Conservation (phyloP, 2,888 invertebrate species). For the Xestia rhomboidea region DNA sequence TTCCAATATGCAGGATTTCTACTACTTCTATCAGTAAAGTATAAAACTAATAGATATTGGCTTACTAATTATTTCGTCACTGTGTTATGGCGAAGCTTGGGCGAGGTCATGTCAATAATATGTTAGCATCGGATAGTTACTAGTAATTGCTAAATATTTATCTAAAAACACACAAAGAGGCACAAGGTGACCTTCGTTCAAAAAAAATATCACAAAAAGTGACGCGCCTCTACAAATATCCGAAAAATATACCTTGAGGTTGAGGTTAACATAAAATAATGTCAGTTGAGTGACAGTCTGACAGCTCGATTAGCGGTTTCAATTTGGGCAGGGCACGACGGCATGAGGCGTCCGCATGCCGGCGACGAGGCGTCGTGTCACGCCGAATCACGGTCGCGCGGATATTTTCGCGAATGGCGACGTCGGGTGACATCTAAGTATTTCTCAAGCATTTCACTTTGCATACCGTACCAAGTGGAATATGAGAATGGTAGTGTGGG, state of each 20-base stretch:
- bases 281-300: constrained; percentile 66
- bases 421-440: constrained; percentile 31
- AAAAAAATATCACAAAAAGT: constrained; percentile 26
- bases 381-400: constrained; percentile 39
- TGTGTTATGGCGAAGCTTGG: not conserved
- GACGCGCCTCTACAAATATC: constrained; percentile 62
- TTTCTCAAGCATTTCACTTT: constrained; percentile 45
- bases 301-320: constrained; percentile 70
- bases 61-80: not conserved
- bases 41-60: not conserved
- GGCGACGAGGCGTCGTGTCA: constrained; percentile 42
- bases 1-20: not conserved
- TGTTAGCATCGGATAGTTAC: not conserved
- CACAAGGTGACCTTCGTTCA: not conserved
- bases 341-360: constrained; percentile 40
- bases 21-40: not conserved
- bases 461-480: constrained; percentile 10
- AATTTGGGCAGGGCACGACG: constrained; percentile 62
- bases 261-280: constrained; percentile 53
- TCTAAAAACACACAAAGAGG: not conserved
- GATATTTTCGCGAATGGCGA: constrained; percentile 32
- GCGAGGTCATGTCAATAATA: not conserved
- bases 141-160: not conserved
- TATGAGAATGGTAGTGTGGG: constrained; percentile 12
- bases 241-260: constrained; percentile 55